Evolutionary conservation across 2,113 vertebrate species (phyloP).

Genomic region (Strigops habroptila): DNA sequence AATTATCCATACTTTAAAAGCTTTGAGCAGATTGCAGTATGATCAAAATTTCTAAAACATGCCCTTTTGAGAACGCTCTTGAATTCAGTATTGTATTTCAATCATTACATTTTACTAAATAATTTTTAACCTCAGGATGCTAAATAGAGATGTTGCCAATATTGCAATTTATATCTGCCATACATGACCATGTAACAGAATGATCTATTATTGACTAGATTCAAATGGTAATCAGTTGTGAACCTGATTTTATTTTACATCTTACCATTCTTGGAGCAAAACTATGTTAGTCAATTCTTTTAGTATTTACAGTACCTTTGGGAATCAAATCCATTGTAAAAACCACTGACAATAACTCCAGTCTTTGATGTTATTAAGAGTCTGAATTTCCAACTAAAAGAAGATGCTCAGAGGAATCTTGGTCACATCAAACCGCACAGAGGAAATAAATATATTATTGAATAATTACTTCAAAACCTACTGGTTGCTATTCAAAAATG

Average conservation of each 20-base stretch:
- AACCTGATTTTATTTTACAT: conserved; percentile 13
- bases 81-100: conserved; percentile 45
- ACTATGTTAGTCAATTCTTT: background rate
- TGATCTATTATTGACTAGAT: background rate
- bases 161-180: background rate
- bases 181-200: background rate
- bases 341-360: background rate
- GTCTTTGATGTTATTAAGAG: background rate
- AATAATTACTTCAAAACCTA: background rate
- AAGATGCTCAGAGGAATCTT: background rate
- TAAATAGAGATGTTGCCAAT: background rate
- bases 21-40: conserved; percentile 69
- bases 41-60: conserved; percentile 71
- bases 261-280: background rate
- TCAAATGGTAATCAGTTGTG: background rate
- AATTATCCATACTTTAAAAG: conserved; percentile 81
- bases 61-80: conserved; percentile 49
- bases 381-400: background rate
- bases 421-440: background rate
- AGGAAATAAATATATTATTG: background rate
- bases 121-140: conserved; percentile 21
- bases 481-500: background rate
- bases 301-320: conserved; percentile 13
- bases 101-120: conserved; percentile 43
- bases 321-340: background rate